These are phyloP conservation scores for Pseudorhombus dupliciocellatus DNA, from an alignment of 2,113 vertebrate genomes.

Conservation along the genomic window DNA sequence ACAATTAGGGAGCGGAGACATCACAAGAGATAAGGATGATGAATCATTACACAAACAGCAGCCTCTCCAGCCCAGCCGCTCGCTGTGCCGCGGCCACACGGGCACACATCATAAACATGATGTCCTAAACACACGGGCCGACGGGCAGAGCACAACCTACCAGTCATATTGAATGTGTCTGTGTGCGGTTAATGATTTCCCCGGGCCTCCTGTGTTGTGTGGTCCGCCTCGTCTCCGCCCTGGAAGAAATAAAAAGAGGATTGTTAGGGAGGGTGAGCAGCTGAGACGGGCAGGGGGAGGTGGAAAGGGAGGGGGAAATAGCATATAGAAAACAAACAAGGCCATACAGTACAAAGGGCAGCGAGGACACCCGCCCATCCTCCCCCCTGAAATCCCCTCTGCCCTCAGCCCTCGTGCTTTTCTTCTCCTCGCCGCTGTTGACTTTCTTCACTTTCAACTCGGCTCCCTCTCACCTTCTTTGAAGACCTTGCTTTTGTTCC, in stretches of 20 bases:
- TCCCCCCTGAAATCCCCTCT: constrained; percentile 11
- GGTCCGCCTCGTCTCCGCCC: constrained; percentile 61
- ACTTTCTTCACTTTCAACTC: too few relatives aligned
- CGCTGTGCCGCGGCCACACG: background rate
- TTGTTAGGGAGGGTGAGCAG: constrained; percentile 48
- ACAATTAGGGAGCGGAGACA: constrained; percentile 16
- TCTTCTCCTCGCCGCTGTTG: background rate
- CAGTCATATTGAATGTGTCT: constrained; percentile 62
- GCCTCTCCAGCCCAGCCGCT: background rate
- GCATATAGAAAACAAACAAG: constrained; percentile 70
- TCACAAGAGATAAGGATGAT: background rate
- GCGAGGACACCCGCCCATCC: constrained; percentile 6
- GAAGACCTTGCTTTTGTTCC: too few relatives aligned
- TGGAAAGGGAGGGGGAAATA: constrained; percentile 11
- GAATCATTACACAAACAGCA: background rate
- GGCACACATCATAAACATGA: constrained; percentile 1
- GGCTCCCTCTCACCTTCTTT: too few relatives aligned
- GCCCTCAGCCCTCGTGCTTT: constrained; percentile 18
- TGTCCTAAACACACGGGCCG: constrained; percentile 1
- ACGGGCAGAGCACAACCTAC: constrained; percentile 60
- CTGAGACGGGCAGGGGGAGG: constrained; percentile 13
- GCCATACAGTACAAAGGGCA: constrained; percentile 44
- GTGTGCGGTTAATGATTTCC: constrained; percentile 67
- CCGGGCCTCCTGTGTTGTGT: constrained; percentile 50
- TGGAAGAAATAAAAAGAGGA: constrained; percentile 68